Evolutionary conservation across 2,113 vertebrate species (phyloP), one percentile per base, ranked within the genome.

Genomic region (Scomber japonicus): DNA sequence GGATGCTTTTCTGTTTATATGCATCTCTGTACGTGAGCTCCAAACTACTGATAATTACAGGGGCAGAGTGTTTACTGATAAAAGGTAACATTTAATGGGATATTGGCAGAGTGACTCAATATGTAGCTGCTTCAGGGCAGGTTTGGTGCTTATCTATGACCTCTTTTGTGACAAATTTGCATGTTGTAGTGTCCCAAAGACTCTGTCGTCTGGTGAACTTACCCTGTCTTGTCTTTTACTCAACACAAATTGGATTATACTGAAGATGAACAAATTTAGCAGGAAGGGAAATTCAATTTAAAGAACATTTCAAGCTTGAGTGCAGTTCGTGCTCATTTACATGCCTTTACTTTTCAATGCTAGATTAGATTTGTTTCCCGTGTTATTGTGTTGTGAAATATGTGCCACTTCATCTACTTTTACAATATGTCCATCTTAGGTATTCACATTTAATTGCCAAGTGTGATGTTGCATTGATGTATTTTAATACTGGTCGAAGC

Each of bases 61-160:
- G 72, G 72, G 53, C 57, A 56, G 75, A n/a, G 51, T 77, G 64
- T 72, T 74, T 82, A 50, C 57, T 85, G 82, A 88, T 88, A 83
- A 85, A 85, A 59, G 48, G 60, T 76, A 80, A 60, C 63, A 67
- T 81, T 84, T 82, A 87, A 87, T 84, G 78, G 59, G 69, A 70
- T 74, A 71, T 71, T 68, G 66, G 65, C 80, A 73, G 48, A 55
- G 86, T 76, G 82, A 75, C 75, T 88, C 82, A 45, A 57, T 77
- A 61, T 72, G 55, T 17, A 77, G 64, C 55, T 16, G 49, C 80
- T n/a, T 67, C 14, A 1, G 71, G 75, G 62, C 12, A 80, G 65
- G 60, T 84, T 65, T 75, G 60, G 40, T 48, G 75, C 71, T 84
- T 83, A 85, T 81, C 61, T 75, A 51, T 69, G 59, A 81, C 68